Evolutionary conservation across 1,140 invertebrate genomes (phyloP), one percentile per base, ranked within the genome.

Genomic region (Centruroides sculpturatus): DNA sequence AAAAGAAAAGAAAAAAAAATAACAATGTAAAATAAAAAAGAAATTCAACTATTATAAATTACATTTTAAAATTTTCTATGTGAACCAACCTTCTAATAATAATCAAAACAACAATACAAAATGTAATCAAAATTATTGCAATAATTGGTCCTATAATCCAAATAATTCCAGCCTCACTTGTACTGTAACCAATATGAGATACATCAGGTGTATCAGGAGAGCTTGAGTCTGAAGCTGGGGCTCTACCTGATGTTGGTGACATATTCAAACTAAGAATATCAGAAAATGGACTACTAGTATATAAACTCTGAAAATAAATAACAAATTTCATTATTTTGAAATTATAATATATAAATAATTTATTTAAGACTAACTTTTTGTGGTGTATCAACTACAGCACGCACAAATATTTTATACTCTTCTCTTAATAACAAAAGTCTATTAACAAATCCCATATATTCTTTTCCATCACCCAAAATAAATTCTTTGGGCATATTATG

Each of bases 251-350:
- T 10, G 58, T 23, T 58, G 66, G 66, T 61, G 55, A 66, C 60
- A 56, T 66, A 71, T 91, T 89, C 66, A 92, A 75, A 7, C 89
- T 86, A 47, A 92, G 78, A 67, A 82, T 85, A 73, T 89, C 90
- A 1, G 90, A 96, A 73, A 92, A 95, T n/a, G 89, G 91, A 72
- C 91, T 96, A 51, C 91, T 96, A 0, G 92, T 96, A 71, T 92
- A 96, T 8, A 96, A 74, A 78, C 92, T 89, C 80, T 81, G 71
- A 48, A 72, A 70, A 36, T 60, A 59, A 64, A 60, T 60, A 9
- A 36, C 41, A 36, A 46, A 34, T 13, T 55, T 50, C 34, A 57
- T 5, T 46, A 4, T 52, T 50, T 7, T 46, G 23, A 35, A 46
- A 47, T 60, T 66, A 55, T 34, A 54, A 48, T 6, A 41, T 11